phyloP scores from a whole-genome alignment of 2,113 vertebrate genomes.

The Pseudorhombus dupliciocellatus region DNA sequence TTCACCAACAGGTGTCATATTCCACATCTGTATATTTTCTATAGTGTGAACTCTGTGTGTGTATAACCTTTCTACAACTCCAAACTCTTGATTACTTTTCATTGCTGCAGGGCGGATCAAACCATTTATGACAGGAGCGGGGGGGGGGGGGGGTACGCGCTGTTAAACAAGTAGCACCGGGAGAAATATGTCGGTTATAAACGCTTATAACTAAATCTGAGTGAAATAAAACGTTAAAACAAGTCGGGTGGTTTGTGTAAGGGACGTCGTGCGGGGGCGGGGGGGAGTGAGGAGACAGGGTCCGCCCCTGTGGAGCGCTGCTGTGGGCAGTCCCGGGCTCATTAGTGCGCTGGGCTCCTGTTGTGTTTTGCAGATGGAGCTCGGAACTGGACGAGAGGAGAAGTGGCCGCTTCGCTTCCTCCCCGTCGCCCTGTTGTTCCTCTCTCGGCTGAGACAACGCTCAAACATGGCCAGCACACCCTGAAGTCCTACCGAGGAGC shows the following conservation, averaged over 20 bases:
- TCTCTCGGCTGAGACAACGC: conserved; percentile 22
- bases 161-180: neutral
- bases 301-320: conserved; percentile 42
- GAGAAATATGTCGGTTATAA: neutral
- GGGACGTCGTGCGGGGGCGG: neutral
- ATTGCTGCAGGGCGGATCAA: conserved; percentile 48
- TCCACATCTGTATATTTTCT: conserved; percentile 30
- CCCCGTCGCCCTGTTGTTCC: conserved; percentile 14
- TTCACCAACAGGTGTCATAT: neutral
- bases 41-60: conserved; percentile 42
- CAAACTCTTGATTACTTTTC: conserved; percentile 74
- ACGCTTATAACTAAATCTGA: rapidly evolving
- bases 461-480: conserved; percentile 34
- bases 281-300: neutral
- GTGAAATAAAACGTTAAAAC: neutral
- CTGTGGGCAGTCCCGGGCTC: conserved; percentile 63
- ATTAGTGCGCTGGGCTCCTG: conserved; percentile 61
- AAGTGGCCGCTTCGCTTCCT: conserved; percentile 30
- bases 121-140: conserved; percentile 19
- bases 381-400: conserved; percentile 27
- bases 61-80: conserved; percentile 32
- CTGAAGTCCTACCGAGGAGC: neutral
- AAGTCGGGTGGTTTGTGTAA: too few species aligned
- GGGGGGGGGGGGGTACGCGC: neutral
- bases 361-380: conserved; percentile 60